Evolutionary conservation across 1,140 invertebrate species (phyloP).

Genomic region (Pachyrhynchus sulphureomaculatus): DNA sequence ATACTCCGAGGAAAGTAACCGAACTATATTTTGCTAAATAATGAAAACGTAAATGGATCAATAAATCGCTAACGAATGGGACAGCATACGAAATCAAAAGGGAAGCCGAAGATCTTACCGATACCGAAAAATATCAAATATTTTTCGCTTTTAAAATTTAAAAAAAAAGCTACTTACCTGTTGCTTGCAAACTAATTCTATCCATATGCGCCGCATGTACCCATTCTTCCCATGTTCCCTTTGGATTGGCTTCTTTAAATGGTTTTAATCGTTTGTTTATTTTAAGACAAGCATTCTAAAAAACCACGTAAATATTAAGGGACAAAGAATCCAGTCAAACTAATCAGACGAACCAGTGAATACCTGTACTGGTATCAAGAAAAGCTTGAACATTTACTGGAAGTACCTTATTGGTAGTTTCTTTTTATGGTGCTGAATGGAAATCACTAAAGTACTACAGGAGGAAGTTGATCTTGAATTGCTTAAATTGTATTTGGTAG

Average conservation of each 20-base stretch:
- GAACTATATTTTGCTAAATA: too few species aligned
- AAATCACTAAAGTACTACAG: too few species aligned
- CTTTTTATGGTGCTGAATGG: too few species aligned
- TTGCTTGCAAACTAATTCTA: slow-evolving; percentile 78
- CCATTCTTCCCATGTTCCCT: slow-evolving; percentile 83
- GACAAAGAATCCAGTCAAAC: neutral
- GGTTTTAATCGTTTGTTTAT: slow-evolving; percentile 75
- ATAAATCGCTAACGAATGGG: neutral
- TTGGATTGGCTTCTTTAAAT: slow-evolving; percentile 73
- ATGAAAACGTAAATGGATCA: neutral
- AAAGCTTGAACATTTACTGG: too few species aligned
- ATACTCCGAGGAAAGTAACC: too few species aligned
- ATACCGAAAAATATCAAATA: too few species aligned
- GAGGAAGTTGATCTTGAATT: too few species aligned
- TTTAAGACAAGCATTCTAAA: slow-evolving; percentile 76
- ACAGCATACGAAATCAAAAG: neutral
- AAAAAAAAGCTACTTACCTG: slow-evolving; percentile 55
- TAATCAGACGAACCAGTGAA: neutral
- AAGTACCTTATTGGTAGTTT: too few species aligned
- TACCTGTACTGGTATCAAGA: neutral
- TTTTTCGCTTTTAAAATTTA: too few species aligned
- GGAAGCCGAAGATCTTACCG: too few species aligned
- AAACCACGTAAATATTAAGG: too few species aligned
- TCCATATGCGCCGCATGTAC: slow-evolving; percentile 76
- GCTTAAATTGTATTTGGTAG: too few species aligned